A percentile compares a stretch with the other conserved stretches of the same genome.
These are phyloP conservation scores for Leptobrachium leishanense DNA, from an alignment of 2,113 vertebrate species.

Conservation along the genomic window DNA sequence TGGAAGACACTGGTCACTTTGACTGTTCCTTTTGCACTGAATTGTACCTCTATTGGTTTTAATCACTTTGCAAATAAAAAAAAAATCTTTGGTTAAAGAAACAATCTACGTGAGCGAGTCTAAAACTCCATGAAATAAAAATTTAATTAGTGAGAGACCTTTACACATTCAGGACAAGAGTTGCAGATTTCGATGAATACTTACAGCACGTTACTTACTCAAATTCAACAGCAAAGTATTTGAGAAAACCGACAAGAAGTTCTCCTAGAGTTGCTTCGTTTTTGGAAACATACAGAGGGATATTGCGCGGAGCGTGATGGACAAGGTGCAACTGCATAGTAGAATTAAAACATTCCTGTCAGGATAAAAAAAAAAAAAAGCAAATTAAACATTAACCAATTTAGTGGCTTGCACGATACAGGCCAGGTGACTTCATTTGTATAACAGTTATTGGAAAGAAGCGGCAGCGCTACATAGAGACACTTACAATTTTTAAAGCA, in stretches of 20 bases:
- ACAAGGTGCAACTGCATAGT: slow-evolving; percentile 81
- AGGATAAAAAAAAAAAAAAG: slow-evolving; percentile 55
- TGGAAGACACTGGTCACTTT: too few relatives aligned
- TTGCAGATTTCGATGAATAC: not conserved
- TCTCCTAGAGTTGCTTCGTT: slow-evolving; percentile 87
- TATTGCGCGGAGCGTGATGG: slow-evolving; percentile 72
- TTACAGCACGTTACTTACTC: slow-evolving; percentile 72
- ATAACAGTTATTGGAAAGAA: too few relatives aligned
- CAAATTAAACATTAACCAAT: not conserved
- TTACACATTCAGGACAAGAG: not conserved
- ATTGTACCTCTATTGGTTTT: too few relatives aligned
- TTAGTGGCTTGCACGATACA: too few relatives aligned
- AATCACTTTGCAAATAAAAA: too few relatives aligned
- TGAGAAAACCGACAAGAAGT: slow-evolving; percentile 89
- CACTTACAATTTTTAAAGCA: too few relatives aligned
- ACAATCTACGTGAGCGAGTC: too few relatives aligned
- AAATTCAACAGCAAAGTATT: slow-evolving; percentile 89
- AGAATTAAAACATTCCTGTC: slow-evolving; percentile 84
- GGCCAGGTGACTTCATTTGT: too few relatives aligned
- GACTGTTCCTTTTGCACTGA: too few relatives aligned
- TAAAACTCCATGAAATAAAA: too few relatives aligned
- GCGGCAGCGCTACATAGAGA: too few relatives aligned
- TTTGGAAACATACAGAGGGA: slow-evolving; percentile 83
- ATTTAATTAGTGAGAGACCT: not conserved
- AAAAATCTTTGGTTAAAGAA: too few relatives aligned